Base-by-base conservation (phyloP, 1,140 invertebrate species). In the Dendrolimus punctatus region DNA sequence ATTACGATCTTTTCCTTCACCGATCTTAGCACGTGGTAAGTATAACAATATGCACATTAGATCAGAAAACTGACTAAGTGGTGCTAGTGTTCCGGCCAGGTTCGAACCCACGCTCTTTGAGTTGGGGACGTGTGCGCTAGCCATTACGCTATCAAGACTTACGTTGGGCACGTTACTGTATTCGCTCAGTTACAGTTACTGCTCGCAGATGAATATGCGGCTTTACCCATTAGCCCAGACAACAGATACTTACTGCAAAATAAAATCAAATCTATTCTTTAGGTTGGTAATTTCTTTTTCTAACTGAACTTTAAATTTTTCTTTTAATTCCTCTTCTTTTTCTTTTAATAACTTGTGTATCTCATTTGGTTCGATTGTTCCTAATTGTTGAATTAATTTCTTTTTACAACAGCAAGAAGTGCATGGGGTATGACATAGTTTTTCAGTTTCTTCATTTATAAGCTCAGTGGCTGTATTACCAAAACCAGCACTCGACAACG, bases 231-330 rank as follows among this genome's bases (percentile, higher is more conserved):
- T 46, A 49, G 50, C 45, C 8, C 8, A 43, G 9, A 44, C 8
- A 53, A 40, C 5, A 36, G n/a, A 59, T 8, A 64, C 73, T 71
- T 63, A 83, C 81, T 73, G 67, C 38, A 85, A 60, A 37, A 85
- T 76, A 55, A 64, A 79, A 60, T 82, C 66, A 53, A 82, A 83
- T 71, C 66, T 71, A 0, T 83, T 76, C 46, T 74, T 82, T 49
- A 82, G 49, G 5, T 49, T 39, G 6, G 56, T 46, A n/a, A 73
- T 64, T 57, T 82, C 72, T 38, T 55, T 63, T 38, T 69, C 56
- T 39, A 85, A 49, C 38, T 59, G 52, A 4, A 61, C 50, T 49
- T 76, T 54, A 53, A 76, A 82, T 47, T 73, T 59, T 4, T 60
- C 47, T 47, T 64, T 66, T 41, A 85, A 51, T 44, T 62, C 40